These are phyloP conservation scores for Crocidura indochinensis DNA, from an alignment of 2,797 vertebrate genomes.

Conservation along the genomic window DNA sequence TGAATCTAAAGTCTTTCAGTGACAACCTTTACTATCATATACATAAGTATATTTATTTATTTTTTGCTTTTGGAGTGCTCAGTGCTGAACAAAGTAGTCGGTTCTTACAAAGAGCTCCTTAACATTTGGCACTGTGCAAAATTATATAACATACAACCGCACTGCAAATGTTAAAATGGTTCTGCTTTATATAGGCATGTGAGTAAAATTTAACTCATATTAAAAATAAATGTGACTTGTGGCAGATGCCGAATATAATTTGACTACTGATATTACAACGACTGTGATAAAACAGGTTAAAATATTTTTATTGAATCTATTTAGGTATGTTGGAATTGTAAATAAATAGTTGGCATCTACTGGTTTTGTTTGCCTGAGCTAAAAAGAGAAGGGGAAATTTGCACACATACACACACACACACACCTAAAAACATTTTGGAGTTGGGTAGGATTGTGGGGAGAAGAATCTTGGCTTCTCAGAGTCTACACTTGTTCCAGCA, in stretches of 20 bases:
- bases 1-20: neutral
- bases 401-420: neutral
- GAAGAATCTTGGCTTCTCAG: neutral
- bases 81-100: neutral
- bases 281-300: slow-evolving; percentile 60
- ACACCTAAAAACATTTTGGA: neutral
- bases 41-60: neutral
- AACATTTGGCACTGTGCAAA: neutral
- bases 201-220: slow-evolving; percentile 39
- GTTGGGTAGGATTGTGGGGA: neutral
- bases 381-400: neutral
- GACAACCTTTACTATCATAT: neutral
- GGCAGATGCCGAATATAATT: slow-evolving; percentile 56
- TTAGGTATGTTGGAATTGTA: slow-evolving; percentile 50
- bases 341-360: slow-evolving; percentile 60
- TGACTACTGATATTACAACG: slow-evolving; percentile 30
- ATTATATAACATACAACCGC: neutral
- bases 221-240: slow-evolving; percentile 61
- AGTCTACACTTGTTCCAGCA: neutral
- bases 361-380: slow-evolving; percentile 38
- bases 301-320: slow-evolving; percentile 52
- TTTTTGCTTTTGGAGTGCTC: slow-evolving; percentile 13
- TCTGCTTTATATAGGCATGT: neutral
- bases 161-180: neutral
- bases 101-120: neutral